Percentiles rank a stretch among this genome's conserved stretches.
Conservation (phyloP, 2,888 invertebrate genomes). For the Amphipoea lucens region DNA sequence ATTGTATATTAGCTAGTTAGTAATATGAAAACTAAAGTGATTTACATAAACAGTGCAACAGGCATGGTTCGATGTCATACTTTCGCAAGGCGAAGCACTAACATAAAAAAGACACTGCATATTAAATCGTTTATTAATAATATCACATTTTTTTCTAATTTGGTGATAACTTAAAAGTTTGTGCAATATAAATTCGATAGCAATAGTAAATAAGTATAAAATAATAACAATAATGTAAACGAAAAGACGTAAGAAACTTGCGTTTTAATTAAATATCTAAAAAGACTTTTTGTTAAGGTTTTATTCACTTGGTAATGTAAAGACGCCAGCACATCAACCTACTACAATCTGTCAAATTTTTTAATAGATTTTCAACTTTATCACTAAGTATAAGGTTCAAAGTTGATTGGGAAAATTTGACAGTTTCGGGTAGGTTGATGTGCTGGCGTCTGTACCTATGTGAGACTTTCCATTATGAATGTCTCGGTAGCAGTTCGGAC, state of each 20-base stretch:
- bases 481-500: no score
- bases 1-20: not conserved
- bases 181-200: conserved; percentile 58
- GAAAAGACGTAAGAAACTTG: conserved; percentile 54
- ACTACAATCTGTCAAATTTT: no score
- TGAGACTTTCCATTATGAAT: not conserved
- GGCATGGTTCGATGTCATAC: not conserved
- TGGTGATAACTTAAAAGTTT: not conserved
- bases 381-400: no score
- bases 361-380: no score
- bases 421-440: no score
- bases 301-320: conserved; percentile 36
- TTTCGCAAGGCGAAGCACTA: not conserved
- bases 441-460: not conserved
- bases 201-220: conserved; percentile 46
- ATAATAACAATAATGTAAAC: conserved; percentile 52
- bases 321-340: no score
- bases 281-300: conserved; percentile 19
- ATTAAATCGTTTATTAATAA: not conserved
- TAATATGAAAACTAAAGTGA: not conserved
- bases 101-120: not conserved
- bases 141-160: no score
- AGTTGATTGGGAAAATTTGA: no score
- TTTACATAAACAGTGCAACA: not conserved
- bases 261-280: conserved; percentile 33